These are phyloP conservation scores for Scomber colias DNA, from an alignment of 2,113 vertebrate genomes.

Conservation along the genomic window DNA sequence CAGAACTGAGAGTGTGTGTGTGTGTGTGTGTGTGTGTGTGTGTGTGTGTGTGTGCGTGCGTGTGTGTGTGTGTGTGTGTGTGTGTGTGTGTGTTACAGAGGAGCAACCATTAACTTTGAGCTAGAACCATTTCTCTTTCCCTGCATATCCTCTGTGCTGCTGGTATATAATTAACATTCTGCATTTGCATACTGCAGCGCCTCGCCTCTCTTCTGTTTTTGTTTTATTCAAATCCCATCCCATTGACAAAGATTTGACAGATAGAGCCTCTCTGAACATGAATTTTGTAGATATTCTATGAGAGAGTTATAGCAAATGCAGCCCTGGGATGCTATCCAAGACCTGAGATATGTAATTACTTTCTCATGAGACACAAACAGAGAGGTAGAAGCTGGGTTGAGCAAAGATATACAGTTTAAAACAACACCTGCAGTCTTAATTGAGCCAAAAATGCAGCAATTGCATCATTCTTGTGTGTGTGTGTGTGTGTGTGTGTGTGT, in stretches of 20 bases:
- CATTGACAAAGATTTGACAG: constrained; percentile 77
- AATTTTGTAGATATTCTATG: constrained; percentile 71
- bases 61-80: constrained; percentile 8
- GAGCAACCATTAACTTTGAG: constrained; percentile 65
- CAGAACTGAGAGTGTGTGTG: background rate
- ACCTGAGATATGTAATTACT: constrained; percentile 70
- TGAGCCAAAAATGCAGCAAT: constrained; percentile 40
- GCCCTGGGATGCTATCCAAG: constrained; percentile 64
- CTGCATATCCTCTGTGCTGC: constrained; percentile 60
- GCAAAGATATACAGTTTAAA: constrained; percentile 52
- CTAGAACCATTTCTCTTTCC: constrained; percentile 67
- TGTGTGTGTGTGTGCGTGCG: constrained; percentile 27
- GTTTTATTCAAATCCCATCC: constrained; percentile 80
- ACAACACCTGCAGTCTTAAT: constrained; percentile 67
- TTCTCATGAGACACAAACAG: constrained; percentile 70
- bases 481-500: background rate
- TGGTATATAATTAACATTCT: constrained; percentile 78
- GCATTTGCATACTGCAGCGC: constrained; percentile 78
- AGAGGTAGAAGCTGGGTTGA: constrained; percentile 49
- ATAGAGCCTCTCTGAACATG: constrained; percentile 74
- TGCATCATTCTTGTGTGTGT: constrained; percentile 20
- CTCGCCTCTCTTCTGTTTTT: constrained; percentile 69
- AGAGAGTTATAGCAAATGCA: constrained; percentile 68
- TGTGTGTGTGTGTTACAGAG: constrained; percentile 44
- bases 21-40: constrained; percentile 2